Conservation (phyloP, 2,113 vertebrate species). For the Gopherus flavomarginatus region DNA sequence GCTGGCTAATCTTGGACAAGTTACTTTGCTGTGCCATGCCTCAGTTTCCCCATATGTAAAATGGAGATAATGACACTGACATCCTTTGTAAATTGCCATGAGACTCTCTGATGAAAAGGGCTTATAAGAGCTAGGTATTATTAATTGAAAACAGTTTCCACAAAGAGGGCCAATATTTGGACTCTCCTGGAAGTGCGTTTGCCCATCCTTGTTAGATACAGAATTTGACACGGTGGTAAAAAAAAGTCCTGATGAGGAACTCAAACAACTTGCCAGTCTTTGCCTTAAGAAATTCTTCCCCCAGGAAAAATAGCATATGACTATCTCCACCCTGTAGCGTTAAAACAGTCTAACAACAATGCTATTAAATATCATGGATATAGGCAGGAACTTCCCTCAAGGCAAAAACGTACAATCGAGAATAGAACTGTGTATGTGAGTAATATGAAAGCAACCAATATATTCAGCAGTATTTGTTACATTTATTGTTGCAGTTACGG, state of each 20-base stretch:
- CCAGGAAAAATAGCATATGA: neutral
- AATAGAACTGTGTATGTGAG: neutral
- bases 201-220: neutral
- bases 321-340: fast-evolving
- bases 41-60: neutral
- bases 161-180: neutral
- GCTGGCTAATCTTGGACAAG: neutral
- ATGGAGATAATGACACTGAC: neutral
- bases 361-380: neutral
- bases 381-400: neutral
- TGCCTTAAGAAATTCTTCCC: neutral
- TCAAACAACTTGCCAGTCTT: neutral
- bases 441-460: neutral
- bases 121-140: neutral
- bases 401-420: fast-evolving
- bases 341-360: neutral
- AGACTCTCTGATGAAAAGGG: neutral
- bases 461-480: neutral
- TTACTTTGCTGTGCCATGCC: neutral
- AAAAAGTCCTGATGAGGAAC: neutral
- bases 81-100: neutral
- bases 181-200: neutral
- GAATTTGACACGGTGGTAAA: neutral
- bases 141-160: neutral
- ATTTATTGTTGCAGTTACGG: neutral